A percentile compares a stretch with the other conserved stretches of the same genome.
phyloP scores from a whole-genome alignment of 2,797 vertebrate genomes.

The Pelodytes ibericus region DNA sequence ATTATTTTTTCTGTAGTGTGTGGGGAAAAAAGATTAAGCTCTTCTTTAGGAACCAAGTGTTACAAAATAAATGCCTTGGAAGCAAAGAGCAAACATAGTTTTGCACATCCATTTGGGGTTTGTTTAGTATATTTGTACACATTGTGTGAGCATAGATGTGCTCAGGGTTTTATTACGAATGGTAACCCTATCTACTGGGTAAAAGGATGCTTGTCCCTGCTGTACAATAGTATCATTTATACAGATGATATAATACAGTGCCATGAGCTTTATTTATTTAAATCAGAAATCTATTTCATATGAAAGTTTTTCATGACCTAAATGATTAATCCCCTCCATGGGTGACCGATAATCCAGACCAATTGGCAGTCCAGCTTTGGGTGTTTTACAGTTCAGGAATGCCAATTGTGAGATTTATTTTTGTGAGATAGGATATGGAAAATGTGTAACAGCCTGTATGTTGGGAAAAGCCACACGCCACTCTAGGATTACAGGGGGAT shows the following conservation, averaged over 20 bases:
- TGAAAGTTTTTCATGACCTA: constrained; percentile 6
- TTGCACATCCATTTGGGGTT: too few species aligned
- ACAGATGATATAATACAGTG: not conserved
- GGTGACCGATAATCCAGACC: constrained; percentile 31
- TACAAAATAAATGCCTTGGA: too few species aligned
- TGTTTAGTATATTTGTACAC: too few species aligned
- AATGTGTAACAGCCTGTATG: constrained; percentile 11
- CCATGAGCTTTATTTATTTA: constrained; percentile 8
- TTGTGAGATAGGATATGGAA: constrained; percentile 8
- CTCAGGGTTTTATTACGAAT: not conserved
- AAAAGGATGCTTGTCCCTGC: not conserved
- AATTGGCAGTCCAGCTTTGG: constrained; percentile 11
- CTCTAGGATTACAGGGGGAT: constrained; percentile 19
- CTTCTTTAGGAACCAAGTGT: too few species aligned
- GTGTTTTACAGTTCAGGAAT: constrained; percentile 29
- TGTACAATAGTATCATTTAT: not conserved
- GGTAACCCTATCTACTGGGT: not conserved
- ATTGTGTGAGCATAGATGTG: too few species aligned
- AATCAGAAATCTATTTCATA: not conserved
- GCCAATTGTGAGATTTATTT: constrained; percentile 35
- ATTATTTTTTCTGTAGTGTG: too few species aligned
- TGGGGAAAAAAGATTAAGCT: too few species aligned
- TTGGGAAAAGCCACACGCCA: constrained; percentile 10
- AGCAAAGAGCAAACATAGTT: too few species aligned
- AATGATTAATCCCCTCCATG: constrained; percentile 25